A percentile compares a stretch with the other conserved stretches of the same genome.
These are phyloP conservation scores for Petrocephalus microphthalmus DNA, from an alignment of 2,113 vertebrate genomes.

Conservation along the genomic window DNA sequence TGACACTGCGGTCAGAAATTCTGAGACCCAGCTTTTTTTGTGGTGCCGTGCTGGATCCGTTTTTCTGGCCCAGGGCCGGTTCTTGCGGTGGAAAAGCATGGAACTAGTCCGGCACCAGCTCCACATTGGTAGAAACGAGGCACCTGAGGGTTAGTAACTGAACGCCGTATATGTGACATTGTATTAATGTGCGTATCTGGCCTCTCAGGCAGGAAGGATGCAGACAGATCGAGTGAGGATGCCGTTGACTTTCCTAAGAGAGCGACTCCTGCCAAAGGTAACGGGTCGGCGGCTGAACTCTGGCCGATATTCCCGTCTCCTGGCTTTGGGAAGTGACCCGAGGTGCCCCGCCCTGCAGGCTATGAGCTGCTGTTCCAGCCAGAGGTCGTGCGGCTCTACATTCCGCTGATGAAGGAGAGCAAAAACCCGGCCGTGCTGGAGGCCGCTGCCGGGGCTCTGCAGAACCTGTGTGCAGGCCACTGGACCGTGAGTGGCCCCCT, in stretches of 20 bases:
- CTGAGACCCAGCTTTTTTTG: too few species aligned
- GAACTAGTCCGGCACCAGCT: not conserved
- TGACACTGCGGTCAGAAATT: too few species aligned
- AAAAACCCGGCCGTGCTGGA: conserved; percentile 83
- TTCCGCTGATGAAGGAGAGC: conserved; percentile 83
- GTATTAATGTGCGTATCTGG: conserved; percentile 13
- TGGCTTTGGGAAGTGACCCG: not conserved
- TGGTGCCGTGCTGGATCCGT: too few species aligned
- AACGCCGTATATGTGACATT: not conserved
- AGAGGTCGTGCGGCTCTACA: conserved; percentile 87
- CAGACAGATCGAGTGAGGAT: conserved; percentile 68
- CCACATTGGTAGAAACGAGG: not conserved
- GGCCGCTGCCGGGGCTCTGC: conserved; percentile 86
- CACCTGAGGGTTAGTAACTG: not conserved
- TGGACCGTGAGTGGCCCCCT: conserved; percentile 68
- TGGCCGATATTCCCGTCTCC: not conserved
- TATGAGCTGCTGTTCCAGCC: conserved; percentile 92
- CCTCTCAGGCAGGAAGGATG: conserved; percentile 70
- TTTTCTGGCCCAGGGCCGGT: too few species aligned
- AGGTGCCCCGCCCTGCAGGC: conserved; percentile 54
- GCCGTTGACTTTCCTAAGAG: conserved; percentile 88
- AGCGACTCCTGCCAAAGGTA: conserved; percentile 82
- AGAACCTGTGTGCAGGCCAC: conserved; percentile 89
- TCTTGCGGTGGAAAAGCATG: too few species aligned
- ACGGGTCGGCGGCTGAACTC: conserved; percentile 14